Conservation (phyloP, 2,888 invertebrate genomes). For the Noctua pronuba region DNA sequence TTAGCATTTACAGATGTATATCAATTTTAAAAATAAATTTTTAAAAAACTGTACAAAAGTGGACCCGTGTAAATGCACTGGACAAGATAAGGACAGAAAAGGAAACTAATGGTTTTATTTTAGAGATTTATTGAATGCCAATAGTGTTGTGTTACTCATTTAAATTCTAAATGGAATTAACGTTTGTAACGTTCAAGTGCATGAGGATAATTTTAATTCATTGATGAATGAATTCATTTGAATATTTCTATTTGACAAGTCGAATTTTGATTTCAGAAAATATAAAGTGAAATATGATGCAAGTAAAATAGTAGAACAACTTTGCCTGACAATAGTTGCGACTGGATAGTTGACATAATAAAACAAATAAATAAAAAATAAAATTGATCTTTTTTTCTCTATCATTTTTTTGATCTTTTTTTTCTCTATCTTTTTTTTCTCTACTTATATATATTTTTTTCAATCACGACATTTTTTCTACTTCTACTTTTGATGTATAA, state of each 20-base stretch:
- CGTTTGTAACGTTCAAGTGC: neutral
- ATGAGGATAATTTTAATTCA: neutral
- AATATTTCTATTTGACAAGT: no score
- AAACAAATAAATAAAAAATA: no score
- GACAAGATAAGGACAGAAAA: constrained; percentile 46
- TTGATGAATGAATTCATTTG: neutral
- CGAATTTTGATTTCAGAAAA: neutral
- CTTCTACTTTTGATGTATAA: neutral
- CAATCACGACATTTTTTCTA: no score
- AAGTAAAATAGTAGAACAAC: neutral
- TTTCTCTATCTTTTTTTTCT: no score
- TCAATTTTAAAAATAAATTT: constrained; percentile 48
- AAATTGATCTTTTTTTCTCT: no score
- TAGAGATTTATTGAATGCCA: constrained; percentile 54
- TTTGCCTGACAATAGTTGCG: neutral
- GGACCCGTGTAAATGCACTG: constrained; percentile 53
- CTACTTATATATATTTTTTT: no score
- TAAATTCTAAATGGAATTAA: constrained; percentile 21
- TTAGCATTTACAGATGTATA: constrained; percentile 63
- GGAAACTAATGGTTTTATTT: constrained; percentile 54
- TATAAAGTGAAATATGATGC: neutral
- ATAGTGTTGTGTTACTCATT: constrained; percentile 34
- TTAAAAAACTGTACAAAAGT: constrained; percentile 24
- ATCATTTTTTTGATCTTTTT: no score
- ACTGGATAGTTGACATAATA: neutral